Base-by-base conservation (phyloP, 2,888 invertebrate genomes). In the Heliothis peltigera region DNA sequence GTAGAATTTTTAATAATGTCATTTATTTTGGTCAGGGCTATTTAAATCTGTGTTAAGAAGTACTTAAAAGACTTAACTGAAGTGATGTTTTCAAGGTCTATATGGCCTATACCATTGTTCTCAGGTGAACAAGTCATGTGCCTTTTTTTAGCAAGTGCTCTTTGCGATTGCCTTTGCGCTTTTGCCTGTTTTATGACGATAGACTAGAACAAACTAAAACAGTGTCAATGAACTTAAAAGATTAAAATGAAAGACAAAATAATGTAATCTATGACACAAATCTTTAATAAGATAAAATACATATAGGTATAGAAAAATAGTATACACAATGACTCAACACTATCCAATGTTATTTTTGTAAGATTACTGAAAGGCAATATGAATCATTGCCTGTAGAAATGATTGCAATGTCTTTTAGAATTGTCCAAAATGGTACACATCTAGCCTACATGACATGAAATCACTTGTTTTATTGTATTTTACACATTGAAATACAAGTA, bases 11-110 rank as follows among this genome's bases (percentile, higher is more conserved):
- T 62, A 63, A 72, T 77, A 53, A 81, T 78, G 76, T 72, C 74
- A 78, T 71, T 64, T 70, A 78, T 74, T 79, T 81, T 56, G 77
- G 82, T 79, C 81, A 83, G 62, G 82, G 78, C 67, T 81, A 59
- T 77, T 62, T 71, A 51, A 63, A 66, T 70, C 60, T 32, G 46
- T 60, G 64, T 59, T 76, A 67, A 64, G 52, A 71, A 72, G 72
- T 80, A 80, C 72, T 69, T 81, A 72, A 70, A 67, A 68, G 58
- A 69, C 55, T 67, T 76, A 72, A 71, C 51, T 43, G 54, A 70
- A 67, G 63, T 75, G 70, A 71, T 79, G 58, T 72, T 83, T 54
- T 67, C 19, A 60, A 62, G 66, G 68, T 58, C 60, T 56, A 44
- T 53, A 71, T 67, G 56, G 56, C 48, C 56, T 47, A 35, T 53